Evolutionary conservation across 2,888 invertebrate genomes (phyloP).

Genomic region (Caenorhabditis afra): DNA sequence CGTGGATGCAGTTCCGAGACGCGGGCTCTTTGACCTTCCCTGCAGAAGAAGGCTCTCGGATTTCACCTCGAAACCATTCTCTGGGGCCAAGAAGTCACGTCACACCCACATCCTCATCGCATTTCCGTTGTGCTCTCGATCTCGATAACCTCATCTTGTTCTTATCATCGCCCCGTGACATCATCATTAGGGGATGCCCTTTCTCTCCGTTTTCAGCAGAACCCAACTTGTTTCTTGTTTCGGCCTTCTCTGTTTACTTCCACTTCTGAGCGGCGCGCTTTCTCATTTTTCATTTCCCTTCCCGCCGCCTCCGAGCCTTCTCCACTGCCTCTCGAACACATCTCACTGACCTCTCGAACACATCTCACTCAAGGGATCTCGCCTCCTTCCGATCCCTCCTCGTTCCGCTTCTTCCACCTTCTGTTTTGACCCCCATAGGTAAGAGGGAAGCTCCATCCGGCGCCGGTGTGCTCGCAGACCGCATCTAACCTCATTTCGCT

Average conservation of each 20-base stretch:
- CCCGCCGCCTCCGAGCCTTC: background rate
- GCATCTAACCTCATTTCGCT: slow-evolving; percentile 45
- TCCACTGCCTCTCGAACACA: background rate
- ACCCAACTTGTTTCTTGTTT: slow-evolving; percentile 1
- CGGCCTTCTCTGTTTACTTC: background rate
- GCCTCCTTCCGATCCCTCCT: too few species aligned
- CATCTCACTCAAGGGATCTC: background rate
- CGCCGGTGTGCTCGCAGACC: slow-evolving; percentile 39
- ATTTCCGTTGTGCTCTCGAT: background rate
- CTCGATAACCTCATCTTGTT: background rate
- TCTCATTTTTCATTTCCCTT: slow-evolving; percentile 2
- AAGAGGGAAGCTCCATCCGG: slow-evolving; percentile 22
- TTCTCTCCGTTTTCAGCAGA: background rate
- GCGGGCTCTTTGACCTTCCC: slow-evolving; percentile 31
- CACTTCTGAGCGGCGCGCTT: background rate
- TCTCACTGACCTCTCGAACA: background rate
- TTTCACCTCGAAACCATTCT: slow-evolving; percentile 27
- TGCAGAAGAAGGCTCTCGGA: background rate
- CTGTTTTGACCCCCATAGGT: slow-evolving; percentile 18
- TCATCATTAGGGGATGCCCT: background rate
- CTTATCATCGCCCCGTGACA: too few species aligned
- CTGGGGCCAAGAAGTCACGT: background rate
- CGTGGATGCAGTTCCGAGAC: background rate
- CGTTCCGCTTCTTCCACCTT: background rate
- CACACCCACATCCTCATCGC: slow-evolving; percentile 1